Evolutionary conservation across 2,888 invertebrate genomes (phyloP).

Genomic region (Chrysolina oricalcia): DNA sequence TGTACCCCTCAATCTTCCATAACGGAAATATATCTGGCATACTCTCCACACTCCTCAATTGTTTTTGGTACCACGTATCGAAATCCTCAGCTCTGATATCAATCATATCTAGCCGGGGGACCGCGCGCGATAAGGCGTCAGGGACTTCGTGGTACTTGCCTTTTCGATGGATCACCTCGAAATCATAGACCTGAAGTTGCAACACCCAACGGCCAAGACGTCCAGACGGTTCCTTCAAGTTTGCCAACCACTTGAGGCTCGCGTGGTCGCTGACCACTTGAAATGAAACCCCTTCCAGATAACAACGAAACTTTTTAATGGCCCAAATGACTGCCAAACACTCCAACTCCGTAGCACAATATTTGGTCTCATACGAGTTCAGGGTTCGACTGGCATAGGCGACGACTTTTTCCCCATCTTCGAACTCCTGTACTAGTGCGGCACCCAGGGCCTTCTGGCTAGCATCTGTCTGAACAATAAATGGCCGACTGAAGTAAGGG

Average conservation of each 20-base stretch:
- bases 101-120: constrained; percentile 23
- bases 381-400: constrained; percentile 39
- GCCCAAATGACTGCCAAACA: constrained; percentile 48
- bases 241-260: constrained; percentile 32
- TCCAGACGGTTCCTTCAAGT: constrained; percentile 45
- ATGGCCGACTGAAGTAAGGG: constrained; percentile 46
- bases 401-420: constrained; percentile 36
- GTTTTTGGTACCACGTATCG: constrained; percentile 32
- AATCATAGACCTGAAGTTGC: constrained; percentile 49
- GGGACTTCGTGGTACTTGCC: constrained; percentile 43
- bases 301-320: constrained; percentile 45
- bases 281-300: constrained; percentile 47
- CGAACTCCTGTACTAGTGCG: constrained; percentile 10
- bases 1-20: constrained; percentile 19
- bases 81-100: not conserved
- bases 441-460: constrained; percentile 17
- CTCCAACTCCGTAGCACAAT: constrained; percentile 46
- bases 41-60: constrained; percentile 13
- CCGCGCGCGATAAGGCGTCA: constrained; percentile 36
- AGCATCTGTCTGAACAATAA: constrained; percentile 54
- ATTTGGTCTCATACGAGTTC: constrained; percentile 44
- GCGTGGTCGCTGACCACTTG: constrained; percentile 49
- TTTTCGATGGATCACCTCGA: constrained; percentile 48
- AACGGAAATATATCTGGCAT: not conserved
- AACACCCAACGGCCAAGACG: constrained; percentile 35